phyloP scores from a whole-genome alignment of 2,113 vertebrate genomes.

The Pedionomus torquatus region DNA sequence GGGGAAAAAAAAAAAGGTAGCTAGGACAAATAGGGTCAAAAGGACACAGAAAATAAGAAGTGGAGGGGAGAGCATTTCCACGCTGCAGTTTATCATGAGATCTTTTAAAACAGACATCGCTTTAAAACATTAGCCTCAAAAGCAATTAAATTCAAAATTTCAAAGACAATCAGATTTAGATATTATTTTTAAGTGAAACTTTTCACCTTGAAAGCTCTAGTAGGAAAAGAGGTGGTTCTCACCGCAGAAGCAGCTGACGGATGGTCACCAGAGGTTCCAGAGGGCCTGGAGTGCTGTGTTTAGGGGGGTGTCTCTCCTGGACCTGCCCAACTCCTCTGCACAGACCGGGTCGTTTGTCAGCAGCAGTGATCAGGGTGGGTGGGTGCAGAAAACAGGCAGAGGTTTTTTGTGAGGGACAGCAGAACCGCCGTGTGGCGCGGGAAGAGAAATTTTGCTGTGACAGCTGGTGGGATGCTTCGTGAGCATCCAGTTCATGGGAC shows the following conservation, averaged over 20 bases:
- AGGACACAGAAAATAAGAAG: slow-evolving; percentile 37
- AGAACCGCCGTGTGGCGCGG: rapidly evolving
- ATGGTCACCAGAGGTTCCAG: rapidly evolving
- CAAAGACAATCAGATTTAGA: rapidly evolving
- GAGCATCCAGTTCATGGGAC: background rate
- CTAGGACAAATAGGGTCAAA: slow-evolving; percentile 9
- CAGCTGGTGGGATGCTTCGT: background rate
- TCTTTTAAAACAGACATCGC: background rate
- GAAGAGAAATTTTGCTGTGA: background rate
- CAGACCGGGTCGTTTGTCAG: rapidly evolving
- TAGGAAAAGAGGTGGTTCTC: background rate
- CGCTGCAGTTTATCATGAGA: background rate
- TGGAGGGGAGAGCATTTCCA: background rate
- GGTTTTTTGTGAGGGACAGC: background rate
- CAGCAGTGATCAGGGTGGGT: rapidly evolving
- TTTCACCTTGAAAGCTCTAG: background rate
- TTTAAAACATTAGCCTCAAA: background rate
- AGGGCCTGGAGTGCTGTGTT: background rate
- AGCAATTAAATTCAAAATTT: rapidly evolving
- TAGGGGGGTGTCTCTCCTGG: background rate
- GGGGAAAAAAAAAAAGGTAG: background rate
- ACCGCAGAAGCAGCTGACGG: rapidly evolving
- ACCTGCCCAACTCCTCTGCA: rapidly evolving
- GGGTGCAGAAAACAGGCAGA: background rate
- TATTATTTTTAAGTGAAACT: no score